Evolutionary conservation across 2,113 vertebrate species (phyloP).

Genomic region (Scatophagus argus): DNA sequence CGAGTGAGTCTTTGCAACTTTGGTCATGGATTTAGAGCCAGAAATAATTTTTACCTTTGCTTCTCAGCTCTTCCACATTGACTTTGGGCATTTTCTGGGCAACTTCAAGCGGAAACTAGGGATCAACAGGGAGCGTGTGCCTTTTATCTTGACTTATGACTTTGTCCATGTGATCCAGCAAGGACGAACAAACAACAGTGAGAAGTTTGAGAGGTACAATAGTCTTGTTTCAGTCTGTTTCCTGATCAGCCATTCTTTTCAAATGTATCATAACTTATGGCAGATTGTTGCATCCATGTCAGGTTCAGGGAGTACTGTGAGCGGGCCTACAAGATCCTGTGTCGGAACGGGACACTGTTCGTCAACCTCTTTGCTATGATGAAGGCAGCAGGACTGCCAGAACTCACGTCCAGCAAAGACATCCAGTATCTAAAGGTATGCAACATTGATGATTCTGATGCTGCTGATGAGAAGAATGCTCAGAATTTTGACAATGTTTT

Average conservation of each 20-base stretch:
- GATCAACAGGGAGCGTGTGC: conserved; percentile 97
- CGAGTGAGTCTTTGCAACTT: conserved; percentile 7
- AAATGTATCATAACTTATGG: not conserved
- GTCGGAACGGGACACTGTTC: conserved; percentile 93
- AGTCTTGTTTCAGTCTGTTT: not conserved
- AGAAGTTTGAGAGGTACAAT: conserved; percentile 95
- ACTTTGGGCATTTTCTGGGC: conserved; percentile 98
- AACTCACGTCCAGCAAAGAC: conserved; percentile 97
- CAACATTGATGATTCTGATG: not conserved
- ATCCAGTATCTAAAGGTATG: conserved; percentile 98
- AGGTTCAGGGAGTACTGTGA: conserved; percentile 97
- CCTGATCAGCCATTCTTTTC: not conserved
- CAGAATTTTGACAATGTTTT: conserved; percentile 5
- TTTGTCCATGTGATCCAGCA: conserved; percentile 99
- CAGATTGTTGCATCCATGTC: conserved; percentile 23
- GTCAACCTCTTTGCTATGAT: conserved; percentile 97
- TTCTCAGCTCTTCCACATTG: conserved; percentile 95
- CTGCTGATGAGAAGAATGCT: not conserved
- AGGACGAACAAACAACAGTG: conserved; percentile 94
- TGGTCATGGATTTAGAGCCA: conserved; percentile 19
- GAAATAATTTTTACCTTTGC: conserved; percentile 25
- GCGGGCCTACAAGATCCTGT: conserved; percentile 94
- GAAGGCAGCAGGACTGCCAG: conserved; percentile 96
- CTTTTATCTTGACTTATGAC: conserved; percentile 97
- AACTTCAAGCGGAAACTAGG: conserved; percentile 99